These are phyloP conservation scores for Mycogona germanica DNA, from an alignment of 2,888 invertebrate species.

Conservation along the genomic window DNA sequence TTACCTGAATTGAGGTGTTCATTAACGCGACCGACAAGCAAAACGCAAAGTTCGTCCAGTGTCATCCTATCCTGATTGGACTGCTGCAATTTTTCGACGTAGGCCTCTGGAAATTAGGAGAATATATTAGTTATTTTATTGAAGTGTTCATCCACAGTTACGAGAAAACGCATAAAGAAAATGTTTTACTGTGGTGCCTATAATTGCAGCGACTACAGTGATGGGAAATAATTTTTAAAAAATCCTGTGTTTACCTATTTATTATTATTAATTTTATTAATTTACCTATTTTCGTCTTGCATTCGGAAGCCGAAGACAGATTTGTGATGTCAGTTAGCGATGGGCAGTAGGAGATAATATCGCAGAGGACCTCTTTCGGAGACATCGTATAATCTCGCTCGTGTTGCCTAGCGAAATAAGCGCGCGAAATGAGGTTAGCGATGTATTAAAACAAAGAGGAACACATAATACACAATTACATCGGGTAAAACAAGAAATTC, in stretches of 20 bases:
- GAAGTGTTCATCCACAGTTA: too few relatives aligned
- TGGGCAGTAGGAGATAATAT: constrained; percentile 31
- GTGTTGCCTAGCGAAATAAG: constrained; percentile 18
- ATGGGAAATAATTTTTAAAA: background rate
- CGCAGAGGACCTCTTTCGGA: constrained; percentile 29
- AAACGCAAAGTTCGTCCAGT: constrained; percentile 12
- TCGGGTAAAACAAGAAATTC: background rate
- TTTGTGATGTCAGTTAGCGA: constrained; percentile 22
- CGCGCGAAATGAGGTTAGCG: background rate
- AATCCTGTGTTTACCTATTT: background rate
- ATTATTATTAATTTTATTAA: background rate
- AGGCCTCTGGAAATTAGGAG: constrained; percentile 1
- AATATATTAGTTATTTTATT: too few relatives aligned
- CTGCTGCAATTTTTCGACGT: constrained; percentile 20
- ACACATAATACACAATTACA: background rate
- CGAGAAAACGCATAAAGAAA: background rate
- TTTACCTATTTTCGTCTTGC: background rate
- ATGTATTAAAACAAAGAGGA: background rate
- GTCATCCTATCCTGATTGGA: constrained; percentile 16
- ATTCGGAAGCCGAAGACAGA: constrained; percentile 24
- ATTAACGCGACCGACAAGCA: constrained; percentile 14
- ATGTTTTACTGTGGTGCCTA: too few relatives aligned
- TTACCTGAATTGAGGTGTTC: constrained; percentile 14
- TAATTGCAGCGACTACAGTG: too few relatives aligned
- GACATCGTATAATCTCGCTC: constrained; percentile 26